These are phyloP conservation scores for Melitaea cinxia DNA, from an alignment of 1,140 invertebrate genomes.

Conservation along the genomic window DNA sequence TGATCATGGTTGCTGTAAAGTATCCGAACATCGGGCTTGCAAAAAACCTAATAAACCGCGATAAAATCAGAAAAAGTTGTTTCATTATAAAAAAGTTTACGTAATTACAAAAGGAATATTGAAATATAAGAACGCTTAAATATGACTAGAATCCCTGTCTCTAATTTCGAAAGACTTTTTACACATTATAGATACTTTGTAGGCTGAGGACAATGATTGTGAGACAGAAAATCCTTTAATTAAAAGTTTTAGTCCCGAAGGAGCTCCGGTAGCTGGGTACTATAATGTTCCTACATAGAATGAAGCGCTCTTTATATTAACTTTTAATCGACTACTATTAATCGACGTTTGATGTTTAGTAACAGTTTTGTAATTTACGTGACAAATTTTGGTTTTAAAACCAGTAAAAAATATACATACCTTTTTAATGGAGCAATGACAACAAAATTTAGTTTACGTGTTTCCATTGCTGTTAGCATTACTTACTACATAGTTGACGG, in stretches of 20 bases:
- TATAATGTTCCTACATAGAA: background rate
- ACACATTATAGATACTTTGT: slow-evolving; percentile 44
- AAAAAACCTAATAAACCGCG: too few species aligned
- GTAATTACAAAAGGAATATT: slow-evolving; percentile 7
- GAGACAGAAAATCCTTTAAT: slow-evolving; percentile 63
- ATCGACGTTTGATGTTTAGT: too few species aligned
- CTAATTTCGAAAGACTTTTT: slow-evolving; percentile 52
- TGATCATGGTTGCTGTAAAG: too few species aligned
- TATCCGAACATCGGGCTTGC: too few species aligned
- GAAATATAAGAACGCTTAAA: slow-evolving; percentile 1
- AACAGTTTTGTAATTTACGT: too few species aligned
- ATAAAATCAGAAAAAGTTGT: background rate
- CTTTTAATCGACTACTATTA: too few species aligned
- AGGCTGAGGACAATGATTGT: slow-evolving; percentile 55
- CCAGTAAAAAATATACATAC: too few species aligned
- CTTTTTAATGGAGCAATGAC: too few species aligned
- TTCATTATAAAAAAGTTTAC: background rate
- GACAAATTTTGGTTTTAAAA: too few species aligned
- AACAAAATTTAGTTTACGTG: too few species aligned
- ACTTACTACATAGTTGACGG: too few species aligned
- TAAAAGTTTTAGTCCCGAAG: slow-evolving; percentile 68
- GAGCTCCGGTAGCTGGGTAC: slow-evolving; percentile 45
- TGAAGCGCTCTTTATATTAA: background rate
- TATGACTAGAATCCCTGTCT: slow-evolving; percentile 10
- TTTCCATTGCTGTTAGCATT: too few species aligned